Conservation (phyloP, 1,140 invertebrate genomes). For the Zelostemma sp. region DNA sequence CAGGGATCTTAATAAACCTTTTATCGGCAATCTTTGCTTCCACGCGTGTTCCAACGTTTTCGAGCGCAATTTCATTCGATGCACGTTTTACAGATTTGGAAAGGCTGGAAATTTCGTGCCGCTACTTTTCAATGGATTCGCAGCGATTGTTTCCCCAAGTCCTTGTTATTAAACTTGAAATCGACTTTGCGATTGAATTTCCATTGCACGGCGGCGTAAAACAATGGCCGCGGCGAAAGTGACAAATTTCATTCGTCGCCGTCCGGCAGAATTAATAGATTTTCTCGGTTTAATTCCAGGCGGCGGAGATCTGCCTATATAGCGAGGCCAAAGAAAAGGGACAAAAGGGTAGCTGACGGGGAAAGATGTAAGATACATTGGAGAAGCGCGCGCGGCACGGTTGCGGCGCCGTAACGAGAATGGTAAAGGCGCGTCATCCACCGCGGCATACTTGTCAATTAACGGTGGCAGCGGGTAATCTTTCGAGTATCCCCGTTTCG, state of each 20-base stretch:
- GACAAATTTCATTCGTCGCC: slow-evolving; percentile 42
- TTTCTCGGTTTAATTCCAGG: slow-evolving; percentile 42
- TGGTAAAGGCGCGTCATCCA: slow-evolving; percentile 22
- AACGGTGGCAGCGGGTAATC: slow-evolving; percentile 54
- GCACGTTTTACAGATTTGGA: slow-evolving; percentile 6
- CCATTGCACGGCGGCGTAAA: slow-evolving; percentile 25
- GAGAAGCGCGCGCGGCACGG: no score
- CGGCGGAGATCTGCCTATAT: slow-evolving; percentile 34
- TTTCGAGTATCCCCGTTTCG: slow-evolving; percentile 59
- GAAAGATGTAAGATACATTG: slow-evolving; percentile 37
- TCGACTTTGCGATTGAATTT: slow-evolving; percentile 26
- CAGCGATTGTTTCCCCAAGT: no score
- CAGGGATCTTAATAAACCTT: slow-evolving; percentile 40
- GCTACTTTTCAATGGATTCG: no score
- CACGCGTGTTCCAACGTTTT: slow-evolving; percentile 43
- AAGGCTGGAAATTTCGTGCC: no score
- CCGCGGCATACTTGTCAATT: slow-evolving; percentile 54
- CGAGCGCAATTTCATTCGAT: slow-evolving; percentile 40
- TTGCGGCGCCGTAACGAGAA: slow-evolving; percentile 33
- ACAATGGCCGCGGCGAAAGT: slow-evolving; percentile 34
- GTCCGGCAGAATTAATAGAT: slow-evolving; percentile 47
- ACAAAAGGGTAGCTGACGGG: slow-evolving; percentile 15
- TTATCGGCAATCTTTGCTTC: slow-evolving; percentile 45
- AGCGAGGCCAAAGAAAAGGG: slow-evolving; percentile 24
- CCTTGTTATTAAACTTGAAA: background rate